Evolutionary conservation across 1,140 invertebrate species (phyloP), one percentile per base, ranked within the genome.

Genomic region (Camponotus floridanus): DNA sequence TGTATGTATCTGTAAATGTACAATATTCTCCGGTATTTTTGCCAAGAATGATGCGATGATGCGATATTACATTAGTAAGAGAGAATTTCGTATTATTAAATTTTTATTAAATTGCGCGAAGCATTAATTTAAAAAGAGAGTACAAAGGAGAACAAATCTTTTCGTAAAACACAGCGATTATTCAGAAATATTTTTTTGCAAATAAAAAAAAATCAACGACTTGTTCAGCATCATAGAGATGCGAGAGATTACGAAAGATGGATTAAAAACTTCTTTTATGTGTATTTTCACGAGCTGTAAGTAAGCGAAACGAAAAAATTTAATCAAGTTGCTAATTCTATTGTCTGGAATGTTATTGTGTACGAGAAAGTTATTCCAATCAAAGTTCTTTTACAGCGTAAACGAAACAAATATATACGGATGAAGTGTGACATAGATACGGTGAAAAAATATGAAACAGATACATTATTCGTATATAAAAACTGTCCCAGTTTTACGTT

Each of bases 401-500:
- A 61, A 73, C 51, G 51, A 39, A 61, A 73, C 67, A 73, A 81
- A 81, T 42, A 31, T 42, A 31, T 51, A 59, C 36, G n/a, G 26
- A 61, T 45, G 36, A 81, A 4, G 36, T 59, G 59, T 55, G 45
- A 42, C 26, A 21, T 5, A 61, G 67, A 73, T 81, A 81, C 26
- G 51, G 26, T 61, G 79, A 61, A 45, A 51, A 51, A 71, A 73
- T 61, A 73, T 81, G 79, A 45, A 81, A 74, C 68, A 45, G 55
- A 74, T 83, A 55, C n/a, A 36, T 74, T 83, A 83, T 36, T 74
- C 39, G 68, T 9, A 2, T 36, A 64, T 15, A 74, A 81, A 74
- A 74, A 61, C 79, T 59, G 79, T 73, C 79, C 79, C 45, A 83
- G 55, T 83, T 83, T 83, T 83, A 33, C 31, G 39, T 68, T 62